A percentile compares a stretch with the other conserved stretches of the same genome.
These are phyloP conservation scores for Streptopelia turtur DNA, from an alignment of 2,797 vertebrate genomes.

Conservation along the genomic window DNA sequence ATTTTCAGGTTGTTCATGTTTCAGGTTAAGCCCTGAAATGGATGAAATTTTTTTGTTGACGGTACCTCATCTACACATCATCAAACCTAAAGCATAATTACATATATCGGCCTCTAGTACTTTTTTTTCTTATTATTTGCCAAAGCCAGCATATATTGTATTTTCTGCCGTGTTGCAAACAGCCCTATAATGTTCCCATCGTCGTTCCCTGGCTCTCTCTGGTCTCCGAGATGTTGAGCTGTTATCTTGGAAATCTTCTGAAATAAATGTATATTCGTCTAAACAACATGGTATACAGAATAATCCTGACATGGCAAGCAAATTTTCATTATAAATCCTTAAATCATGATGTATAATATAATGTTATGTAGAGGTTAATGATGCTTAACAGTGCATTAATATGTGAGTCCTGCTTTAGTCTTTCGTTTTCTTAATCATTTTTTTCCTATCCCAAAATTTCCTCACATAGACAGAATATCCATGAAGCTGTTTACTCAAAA, in stretches of 20 bases:
- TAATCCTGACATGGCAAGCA: background rate
- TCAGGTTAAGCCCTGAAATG: background rate
- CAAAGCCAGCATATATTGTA: background rate
- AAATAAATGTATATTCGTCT: background rate
- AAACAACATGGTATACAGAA: background rate
- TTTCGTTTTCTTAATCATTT: background rate
- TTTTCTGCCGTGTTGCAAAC: background rate
- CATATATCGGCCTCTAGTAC: background rate
- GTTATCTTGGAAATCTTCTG: background rate
- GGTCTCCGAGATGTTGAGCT: background rate
- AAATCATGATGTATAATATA: background rate
- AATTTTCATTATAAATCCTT: background rate
- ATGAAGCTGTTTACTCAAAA: background rate
- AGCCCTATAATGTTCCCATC: rapidly evolving
- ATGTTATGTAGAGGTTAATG: background rate
- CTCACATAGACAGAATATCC: background rate
- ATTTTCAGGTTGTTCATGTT: background rate
- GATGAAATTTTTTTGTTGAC: background rate
- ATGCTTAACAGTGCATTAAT: background rate
- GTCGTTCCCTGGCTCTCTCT: background rate
- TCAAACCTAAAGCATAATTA: background rate
- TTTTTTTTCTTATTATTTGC: background rate
- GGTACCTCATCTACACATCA: background rate
- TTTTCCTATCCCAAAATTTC: too few relatives aligned
- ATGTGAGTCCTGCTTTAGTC: background rate